Evolutionary conservation across 2,113 vertebrate species (phyloP).

Genomic region (Caretta caretta): DNA sequence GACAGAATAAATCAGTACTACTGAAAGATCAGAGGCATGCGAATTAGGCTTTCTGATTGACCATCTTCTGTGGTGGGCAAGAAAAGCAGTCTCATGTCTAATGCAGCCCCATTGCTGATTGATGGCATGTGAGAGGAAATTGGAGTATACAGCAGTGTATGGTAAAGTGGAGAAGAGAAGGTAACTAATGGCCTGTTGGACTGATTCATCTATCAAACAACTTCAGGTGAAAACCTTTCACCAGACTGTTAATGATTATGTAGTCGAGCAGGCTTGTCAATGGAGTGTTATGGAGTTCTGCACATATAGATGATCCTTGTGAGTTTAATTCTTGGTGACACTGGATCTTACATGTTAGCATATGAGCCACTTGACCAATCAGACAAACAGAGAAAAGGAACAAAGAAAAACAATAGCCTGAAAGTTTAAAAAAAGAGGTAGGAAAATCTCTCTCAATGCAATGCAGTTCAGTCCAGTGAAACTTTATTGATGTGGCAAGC

Average conservation of each 20-base stretch:
- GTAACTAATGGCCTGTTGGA: neutral
- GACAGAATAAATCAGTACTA: neutral
- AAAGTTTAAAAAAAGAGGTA: neutral
- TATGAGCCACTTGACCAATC: neutral
- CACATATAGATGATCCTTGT: neutral
- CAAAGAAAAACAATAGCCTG: fast-evolving
- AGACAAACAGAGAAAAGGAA: neutral
- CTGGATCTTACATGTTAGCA: no score
- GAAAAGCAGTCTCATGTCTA: neutral
- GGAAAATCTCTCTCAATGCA: neutral
- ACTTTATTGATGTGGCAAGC: neutral
- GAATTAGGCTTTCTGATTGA: neutral
- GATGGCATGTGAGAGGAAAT: no score
- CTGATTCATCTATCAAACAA: neutral
- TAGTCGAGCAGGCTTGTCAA: fast-evolving
- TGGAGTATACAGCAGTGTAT: neutral
- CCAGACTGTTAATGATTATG: neutral
- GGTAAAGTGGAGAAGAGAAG: neutral
- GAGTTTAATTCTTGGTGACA: neutral
- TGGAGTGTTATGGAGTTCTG: fast-evolving
- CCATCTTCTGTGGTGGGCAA: neutral
- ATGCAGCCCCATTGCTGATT: no score
- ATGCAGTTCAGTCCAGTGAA: neutral
- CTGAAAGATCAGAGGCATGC: neutral
- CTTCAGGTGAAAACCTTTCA: neutral